These are phyloP conservation scores for Napeogenes inachia DNA, from an alignment of 2,888 invertebrate species.

Conservation along the genomic window DNA sequence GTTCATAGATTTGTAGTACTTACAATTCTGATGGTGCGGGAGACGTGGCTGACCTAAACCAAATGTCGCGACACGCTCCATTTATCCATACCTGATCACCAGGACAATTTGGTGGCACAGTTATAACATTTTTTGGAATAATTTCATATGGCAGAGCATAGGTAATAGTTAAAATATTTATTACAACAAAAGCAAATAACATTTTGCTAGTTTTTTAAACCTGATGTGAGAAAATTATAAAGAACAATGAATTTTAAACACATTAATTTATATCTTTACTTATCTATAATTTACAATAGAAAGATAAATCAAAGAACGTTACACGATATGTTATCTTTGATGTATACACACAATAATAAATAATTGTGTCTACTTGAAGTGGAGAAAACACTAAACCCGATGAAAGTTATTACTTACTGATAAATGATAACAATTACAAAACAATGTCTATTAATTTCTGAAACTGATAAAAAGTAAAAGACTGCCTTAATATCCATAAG, in stretches of 20 bases:
- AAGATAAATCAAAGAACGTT: slow-evolving; percentile 25
- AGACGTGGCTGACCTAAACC: slow-evolving; percentile 29
- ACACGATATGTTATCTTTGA: slow-evolving; percentile 25
- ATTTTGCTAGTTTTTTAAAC: slow-evolving; percentile 10
- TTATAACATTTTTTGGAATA: slow-evolving; percentile 29
- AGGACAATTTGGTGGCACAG: slow-evolving; percentile 37
- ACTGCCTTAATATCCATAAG: no score
- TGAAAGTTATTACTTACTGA: no score
- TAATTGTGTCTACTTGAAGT: slow-evolving; percentile 5
- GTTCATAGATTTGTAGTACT: no score
- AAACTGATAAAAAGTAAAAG: no score
- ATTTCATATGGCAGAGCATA: slow-evolving; percentile 5
- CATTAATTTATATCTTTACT: slow-evolving; percentile 19
- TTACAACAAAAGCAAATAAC: slow-evolving; percentile 10
- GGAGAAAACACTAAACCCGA: not conserved
- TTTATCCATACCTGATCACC: slow-evolving; percentile 36
- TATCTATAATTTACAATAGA: slow-evolving; percentile 24
- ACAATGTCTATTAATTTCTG: not conserved
- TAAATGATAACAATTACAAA: no score
- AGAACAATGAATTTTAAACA: slow-evolving; percentile 3
- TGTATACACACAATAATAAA: slow-evolving; percentile 3
- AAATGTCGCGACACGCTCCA: slow-evolving; percentile 44
- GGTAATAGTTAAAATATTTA: slow-evolving; percentile 14
- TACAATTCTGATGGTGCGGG: not conserved
- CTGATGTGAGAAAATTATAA: not conserved